Evolutionary conservation across 2,888 invertebrate species (phyloP), one percentile per base, ranked within the genome.

Genomic region (Drosophila rubida): DNA sequence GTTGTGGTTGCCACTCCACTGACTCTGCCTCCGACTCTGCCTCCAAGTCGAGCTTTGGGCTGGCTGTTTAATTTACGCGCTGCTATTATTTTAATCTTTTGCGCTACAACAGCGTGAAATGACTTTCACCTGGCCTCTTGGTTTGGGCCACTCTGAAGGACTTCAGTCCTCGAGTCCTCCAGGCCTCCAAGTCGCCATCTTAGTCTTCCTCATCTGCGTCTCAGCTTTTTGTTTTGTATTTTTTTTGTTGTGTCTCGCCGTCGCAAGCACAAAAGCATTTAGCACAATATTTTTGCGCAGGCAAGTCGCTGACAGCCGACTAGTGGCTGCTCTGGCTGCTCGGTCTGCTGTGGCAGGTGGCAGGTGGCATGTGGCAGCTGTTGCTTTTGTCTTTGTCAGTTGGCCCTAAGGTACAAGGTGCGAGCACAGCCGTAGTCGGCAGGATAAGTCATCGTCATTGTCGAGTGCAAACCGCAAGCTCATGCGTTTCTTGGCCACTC

Each of bases 41-140:
- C 14, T 37, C 2, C 13, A 6, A 35, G 22, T 42, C 11, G 11
- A 5, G 19, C 42, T 41, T 41, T 14, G 13, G 32, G 37, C 65
- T 70, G 71, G 61, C 76, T 78, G 88, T 82, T 85, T 89, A 87
- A 87, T 87, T 87, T 87, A 89, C 89, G 89, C 86, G 86, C 80
- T 82, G 89, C 86, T 85, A 85, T 87, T 87, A 89, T 87, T 87
- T 87, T 87, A 89, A 89, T 88, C 89, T 87, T 87, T 87, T 87
- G 84, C 85, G 88, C 84, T 75, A 84, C 81, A 84, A 75, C 87
- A 89, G 88, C 86, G 89, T 87, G 87, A 88, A 86, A 86, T 88
- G 89, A 86, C 86, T 86, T 86, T 88, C 89, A 82, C 85, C 85
- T 88, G 87, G 81, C 85, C 81, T 71, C 50, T 75, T 58, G 78